Base-by-base conservation (phyloP, 2,797 vertebrate species). In the Halcyon chelicuti region DNA sequence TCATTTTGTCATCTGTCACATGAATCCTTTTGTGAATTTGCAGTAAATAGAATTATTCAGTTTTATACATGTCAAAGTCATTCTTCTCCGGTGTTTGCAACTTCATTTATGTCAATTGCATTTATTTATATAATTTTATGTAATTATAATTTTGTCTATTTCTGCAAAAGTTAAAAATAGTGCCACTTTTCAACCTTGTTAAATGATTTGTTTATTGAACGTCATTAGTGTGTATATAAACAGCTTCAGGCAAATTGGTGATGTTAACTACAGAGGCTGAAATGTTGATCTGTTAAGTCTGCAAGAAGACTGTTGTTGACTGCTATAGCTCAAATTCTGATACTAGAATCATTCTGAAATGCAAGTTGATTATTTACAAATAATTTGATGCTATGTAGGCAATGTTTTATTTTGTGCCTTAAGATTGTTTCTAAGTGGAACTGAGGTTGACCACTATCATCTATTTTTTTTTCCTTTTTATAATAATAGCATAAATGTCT, bases 11-110 rank as follows among this genome's bases (percentile, higher is more conserved):
- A 73, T 95, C 28, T 91, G 37, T 96, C 89, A 94, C 68, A 71
- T 2, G 91, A 97, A 98, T 96, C 76, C 91, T 95, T 93, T 93
- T 95, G 93, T 93, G 95, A 84, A 86, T 94, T 87, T 81, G 92
- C 51, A 86, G 96, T 86, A 95, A 93, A 91, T 78, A 91, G 76
- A 96, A 94, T 96, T 95, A 75, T 33, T 80, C 60, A 31, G 20
- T 93, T 94, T 85, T 83, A 46, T 57, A 51, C 9, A 7, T 49
- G 55, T 83, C 28, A 26, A 47, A 71, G 11, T 89, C 31, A 58
- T 96, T 96, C 62, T 74, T 94, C 70, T 91, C 42, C 60, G 57
- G 79, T 80, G 61, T 94, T 85, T 96, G 83, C 91, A 93, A 67
- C 76, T 95, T 97, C 68, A 46, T 60, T 79, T 63, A 37, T 54